Conservation (phyloP, 2,888 invertebrate genomes). For the Troglohyphantes excavatus region DNA sequence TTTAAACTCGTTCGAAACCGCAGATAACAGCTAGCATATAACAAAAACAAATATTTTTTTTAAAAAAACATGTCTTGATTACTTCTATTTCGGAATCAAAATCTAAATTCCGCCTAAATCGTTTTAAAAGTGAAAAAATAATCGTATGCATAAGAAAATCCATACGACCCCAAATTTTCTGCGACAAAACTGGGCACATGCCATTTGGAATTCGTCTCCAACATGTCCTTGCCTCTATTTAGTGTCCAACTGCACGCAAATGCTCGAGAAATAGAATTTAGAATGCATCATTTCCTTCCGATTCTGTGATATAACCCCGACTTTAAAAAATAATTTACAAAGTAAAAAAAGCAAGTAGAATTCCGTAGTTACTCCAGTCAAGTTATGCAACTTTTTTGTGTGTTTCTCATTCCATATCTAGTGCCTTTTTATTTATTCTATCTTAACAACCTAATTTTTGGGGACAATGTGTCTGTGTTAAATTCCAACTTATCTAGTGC, state of each 20-base stretch:
- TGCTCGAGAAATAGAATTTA: constrained; percentile 13
- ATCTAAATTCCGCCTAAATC: no score
- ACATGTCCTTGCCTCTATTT: constrained; percentile 36
- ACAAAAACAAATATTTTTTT: no score
- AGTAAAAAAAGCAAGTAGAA: not conserved
- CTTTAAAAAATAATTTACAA: not conserved
- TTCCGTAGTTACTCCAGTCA: not conserved
- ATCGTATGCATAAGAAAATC: not conserved
- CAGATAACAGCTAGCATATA: no score
- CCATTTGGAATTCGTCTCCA: constrained; percentile 9
- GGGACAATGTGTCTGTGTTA: no score
- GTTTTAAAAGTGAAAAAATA: no score
- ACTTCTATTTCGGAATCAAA: no score
- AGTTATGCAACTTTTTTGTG: not conserved
- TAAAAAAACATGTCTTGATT: no score
- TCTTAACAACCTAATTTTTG: not conserved
- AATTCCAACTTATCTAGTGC: no score
- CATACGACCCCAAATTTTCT: not conserved
- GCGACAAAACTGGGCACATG: not conserved
- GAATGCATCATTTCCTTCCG: constrained; percentile 34
- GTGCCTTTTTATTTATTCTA: not conserved
- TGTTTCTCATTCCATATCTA: not conserved
- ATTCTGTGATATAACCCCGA: constrained; percentile 1
- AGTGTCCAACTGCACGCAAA: constrained; percentile 30
- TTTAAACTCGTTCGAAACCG: no score